Evolutionary conservation across 2,797 vertebrate genomes (phyloP), one percentile per base, ranked within the genome.

Genomic region (Chaetodon trifasciatus): DNA sequence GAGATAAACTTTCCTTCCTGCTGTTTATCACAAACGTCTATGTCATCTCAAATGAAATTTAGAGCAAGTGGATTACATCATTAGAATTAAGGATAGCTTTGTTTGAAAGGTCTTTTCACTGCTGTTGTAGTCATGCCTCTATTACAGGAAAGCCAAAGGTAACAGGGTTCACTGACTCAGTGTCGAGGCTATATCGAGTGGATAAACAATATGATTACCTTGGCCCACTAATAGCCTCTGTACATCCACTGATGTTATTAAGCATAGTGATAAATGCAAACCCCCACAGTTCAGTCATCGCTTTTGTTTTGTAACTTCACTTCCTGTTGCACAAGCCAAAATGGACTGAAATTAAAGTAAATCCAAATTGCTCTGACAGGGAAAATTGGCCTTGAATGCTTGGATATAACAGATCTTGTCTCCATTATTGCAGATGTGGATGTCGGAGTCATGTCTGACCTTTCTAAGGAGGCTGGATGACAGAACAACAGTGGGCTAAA

Each of bases 201-300:
- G 68, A 86, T 70, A 80, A 88, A 72, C 72, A 83, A 76, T 83
- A 66, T 70, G 69, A 89, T 90, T 85, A 79, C 50, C 12, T n/a
- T 24, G 57, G 46, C 63, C 62, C 57, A 64, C 78, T 88, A 86
- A 87, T 83, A 86, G 84, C 78, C 74, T 53, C 65, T 74, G 56
- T 66, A 74, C 6, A 0, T 79, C 81, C 56, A 52, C 71, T 76
- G 79, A 88, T 86, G 80, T 76, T 63, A 69, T 75, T 83, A 83
- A 68, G 13, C 52, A 52, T 64, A 35, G 69, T 75, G 84, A 90
- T 81, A 1, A 82, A 91, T 76, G 57, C 57, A 81, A 79, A 63
- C 23, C 57, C 37, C 70, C 78, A 21, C 42, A 75, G 81, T 71
- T 79, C 28, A 56, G 44, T 64, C 68, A 82, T 82, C 10, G 60